A percentile compares a stretch with the other conserved stretches of the same genome.
phyloP scores from a whole-genome alignment of 2,797 vertebrate genomes.

The Emydoidea blandingii region DNA sequence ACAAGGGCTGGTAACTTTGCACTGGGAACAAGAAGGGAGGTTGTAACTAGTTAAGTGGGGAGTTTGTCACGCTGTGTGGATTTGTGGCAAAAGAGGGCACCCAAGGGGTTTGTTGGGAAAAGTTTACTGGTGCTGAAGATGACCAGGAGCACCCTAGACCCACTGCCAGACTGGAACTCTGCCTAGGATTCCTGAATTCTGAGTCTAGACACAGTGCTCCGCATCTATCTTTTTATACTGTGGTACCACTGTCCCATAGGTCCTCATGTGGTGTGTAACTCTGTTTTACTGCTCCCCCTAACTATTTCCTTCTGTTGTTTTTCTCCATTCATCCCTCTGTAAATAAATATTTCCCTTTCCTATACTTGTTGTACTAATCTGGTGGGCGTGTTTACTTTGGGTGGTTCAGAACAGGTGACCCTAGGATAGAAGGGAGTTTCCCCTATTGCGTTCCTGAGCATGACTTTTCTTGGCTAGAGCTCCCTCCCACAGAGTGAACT shows the following conservation, averaged over 20 bases:
- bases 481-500: background rate
- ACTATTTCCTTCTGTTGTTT: background rate
- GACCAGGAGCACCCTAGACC: background rate
- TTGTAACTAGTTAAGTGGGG: background rate
- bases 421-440: background rate
- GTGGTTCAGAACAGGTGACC: background rate
- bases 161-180: background rate
- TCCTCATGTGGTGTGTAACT: background rate
- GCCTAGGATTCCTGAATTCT: background rate
- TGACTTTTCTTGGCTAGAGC: background rate
- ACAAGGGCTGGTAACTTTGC: too few relatives aligned
- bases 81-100: background rate
- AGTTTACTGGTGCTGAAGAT: background rate
- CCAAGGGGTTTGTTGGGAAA: background rate
- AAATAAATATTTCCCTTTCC: background rate
- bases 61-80: background rate
- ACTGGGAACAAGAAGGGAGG: background rate
- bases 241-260: background rate
- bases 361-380: background rate
- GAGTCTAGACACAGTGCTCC: background rate
- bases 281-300: background rate
- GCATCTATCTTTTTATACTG: background rate
- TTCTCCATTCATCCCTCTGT: background rate
- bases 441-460: background rate
- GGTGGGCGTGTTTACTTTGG: background rate